phyloP scores from a whole-genome alignment of 2,113 vertebrate genomes.

The Patagioenas fasciata region DNA sequence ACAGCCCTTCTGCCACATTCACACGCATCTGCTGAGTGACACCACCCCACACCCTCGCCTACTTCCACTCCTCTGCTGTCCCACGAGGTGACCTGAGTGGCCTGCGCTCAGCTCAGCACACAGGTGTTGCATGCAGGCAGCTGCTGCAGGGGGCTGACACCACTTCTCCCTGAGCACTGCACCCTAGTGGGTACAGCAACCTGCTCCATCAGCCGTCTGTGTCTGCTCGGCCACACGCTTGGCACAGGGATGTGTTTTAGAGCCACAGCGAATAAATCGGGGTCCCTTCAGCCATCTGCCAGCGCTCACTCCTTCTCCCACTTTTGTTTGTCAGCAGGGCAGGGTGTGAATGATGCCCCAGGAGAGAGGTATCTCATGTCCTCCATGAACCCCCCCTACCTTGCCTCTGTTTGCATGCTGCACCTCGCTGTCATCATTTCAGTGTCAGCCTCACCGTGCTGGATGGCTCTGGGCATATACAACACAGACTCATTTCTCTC shows the following conservation, averaged over 20 bases:
- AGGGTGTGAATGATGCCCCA: not conserved
- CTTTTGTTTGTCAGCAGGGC: fast-evolving
- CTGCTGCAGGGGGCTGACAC: not conserved
- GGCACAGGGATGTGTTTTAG: not conserved
- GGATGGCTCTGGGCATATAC: not conserved
- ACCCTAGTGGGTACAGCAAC: not conserved
- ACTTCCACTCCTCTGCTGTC: not conserved
- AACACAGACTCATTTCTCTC: not conserved
- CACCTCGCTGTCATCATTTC: not conserved
- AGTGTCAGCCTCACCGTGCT: not conserved
- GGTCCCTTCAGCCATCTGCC: not conserved
- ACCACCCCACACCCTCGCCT: fast-evolving
- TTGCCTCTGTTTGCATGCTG: not conserved
- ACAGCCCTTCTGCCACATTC: not conserved
- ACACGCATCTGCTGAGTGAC: not conserved
- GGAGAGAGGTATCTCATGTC: not conserved
- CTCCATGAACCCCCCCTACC: not conserved
- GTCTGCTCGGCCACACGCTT: fast-evolving
- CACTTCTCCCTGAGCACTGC: not conserved
- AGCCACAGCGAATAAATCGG: fast-evolving
- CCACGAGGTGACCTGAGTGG: fast-evolving
- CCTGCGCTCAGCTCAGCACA: not conserved
- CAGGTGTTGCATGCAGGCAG: fast-evolving
- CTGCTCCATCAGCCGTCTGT: not conserved
- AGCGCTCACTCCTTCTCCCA: not conserved